These are phyloP conservation scores for Sinocyclocheilus anshuiensis DNA, from an alignment of 2,113 vertebrate species.

Conservation along the genomic window DNA sequence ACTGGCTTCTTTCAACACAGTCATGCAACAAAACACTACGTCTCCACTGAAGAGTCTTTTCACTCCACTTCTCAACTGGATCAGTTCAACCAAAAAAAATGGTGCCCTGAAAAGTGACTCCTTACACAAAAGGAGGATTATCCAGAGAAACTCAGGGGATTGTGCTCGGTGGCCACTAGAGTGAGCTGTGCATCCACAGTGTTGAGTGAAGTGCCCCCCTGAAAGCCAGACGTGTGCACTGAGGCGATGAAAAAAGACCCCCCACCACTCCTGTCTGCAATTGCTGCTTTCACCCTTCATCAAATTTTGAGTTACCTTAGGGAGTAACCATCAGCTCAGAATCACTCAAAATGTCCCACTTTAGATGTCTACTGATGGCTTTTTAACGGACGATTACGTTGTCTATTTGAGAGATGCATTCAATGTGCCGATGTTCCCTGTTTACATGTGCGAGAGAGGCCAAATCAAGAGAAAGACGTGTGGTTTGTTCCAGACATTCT, in stretches of 20 bases:
- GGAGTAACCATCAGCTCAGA: slow-evolving; percentile 53
- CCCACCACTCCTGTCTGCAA: slow-evolving; percentile 39
- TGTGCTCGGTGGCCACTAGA: slow-evolving; percentile 46
- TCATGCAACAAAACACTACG: no score
- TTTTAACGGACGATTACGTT: slow-evolving; percentile 63
- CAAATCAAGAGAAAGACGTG: not conserved
- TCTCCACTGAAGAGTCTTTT: no score
- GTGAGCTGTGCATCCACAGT: slow-evolving; percentile 50
- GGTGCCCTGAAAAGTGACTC: slow-evolving; percentile 14
- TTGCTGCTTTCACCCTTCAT: slow-evolving; percentile 54
- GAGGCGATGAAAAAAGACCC: slow-evolving; percentile 59
- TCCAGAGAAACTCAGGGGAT: slow-evolving; percentile 47
- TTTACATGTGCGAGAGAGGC: slow-evolving; percentile 13
- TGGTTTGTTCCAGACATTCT: slow-evolving; percentile 20
- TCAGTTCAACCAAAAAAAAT: no score
- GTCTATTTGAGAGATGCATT: slow-evolving; percentile 20
- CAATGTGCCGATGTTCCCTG: not conserved
- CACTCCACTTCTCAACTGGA: no score
- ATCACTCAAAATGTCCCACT: slow-evolving; percentile 45
- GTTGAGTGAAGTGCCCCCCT: slow-evolving; percentile 45
- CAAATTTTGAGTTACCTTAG: slow-evolving; percentile 54
- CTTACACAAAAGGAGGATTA: slow-evolving; percentile 27
- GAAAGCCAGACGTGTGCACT: slow-evolving; percentile 50
- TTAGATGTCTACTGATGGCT: slow-evolving; percentile 49
- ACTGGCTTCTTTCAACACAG: no score